Conservation (phyloP, 2,113 vertebrate species). For the Orthonyx spaldingii region DNA sequence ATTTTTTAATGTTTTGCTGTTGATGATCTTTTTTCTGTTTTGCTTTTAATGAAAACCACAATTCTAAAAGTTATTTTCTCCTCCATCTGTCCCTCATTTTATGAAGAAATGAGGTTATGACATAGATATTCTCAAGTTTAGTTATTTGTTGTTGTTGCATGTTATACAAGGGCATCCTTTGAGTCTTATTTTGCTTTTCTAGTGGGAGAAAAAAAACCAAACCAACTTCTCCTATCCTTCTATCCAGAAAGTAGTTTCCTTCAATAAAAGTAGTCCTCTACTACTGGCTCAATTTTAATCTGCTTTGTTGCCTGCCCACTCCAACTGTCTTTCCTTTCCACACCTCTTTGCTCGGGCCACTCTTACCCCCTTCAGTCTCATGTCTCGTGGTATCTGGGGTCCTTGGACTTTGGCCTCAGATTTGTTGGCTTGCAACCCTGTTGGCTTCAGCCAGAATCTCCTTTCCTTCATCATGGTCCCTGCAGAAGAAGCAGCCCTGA, state of each 20-base stretch:
- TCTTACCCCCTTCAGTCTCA: neutral
- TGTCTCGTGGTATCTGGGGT: neutral
- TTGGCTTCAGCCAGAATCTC: neutral
- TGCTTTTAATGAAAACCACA: neutral
- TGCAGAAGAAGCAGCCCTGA: neutral
- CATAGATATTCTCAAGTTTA: neutral
- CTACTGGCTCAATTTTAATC: neutral
- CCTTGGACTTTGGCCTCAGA: neutral
- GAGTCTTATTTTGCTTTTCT: neutral
- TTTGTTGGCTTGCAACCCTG: neutral
- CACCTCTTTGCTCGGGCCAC: neutral
- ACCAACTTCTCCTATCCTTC: neutral
- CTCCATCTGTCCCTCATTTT: neutral
- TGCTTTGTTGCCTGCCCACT: neutral
- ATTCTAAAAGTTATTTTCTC: neutral
- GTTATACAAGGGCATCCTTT: neutral
- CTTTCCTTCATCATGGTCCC: neutral
- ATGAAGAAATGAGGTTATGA: constrained; percentile 6
- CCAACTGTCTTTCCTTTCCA: neutral
- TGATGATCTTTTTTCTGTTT: neutral
- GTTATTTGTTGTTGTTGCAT: neutral
- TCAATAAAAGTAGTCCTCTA: neutral
- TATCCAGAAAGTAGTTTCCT: neutral
- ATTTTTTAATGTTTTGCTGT: neutral
- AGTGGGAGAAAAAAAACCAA: neutral